Evolutionary conservation across 2,888 invertebrate genomes (phyloP).

Genomic region (Stenchaetothrips biformis): DNA sequence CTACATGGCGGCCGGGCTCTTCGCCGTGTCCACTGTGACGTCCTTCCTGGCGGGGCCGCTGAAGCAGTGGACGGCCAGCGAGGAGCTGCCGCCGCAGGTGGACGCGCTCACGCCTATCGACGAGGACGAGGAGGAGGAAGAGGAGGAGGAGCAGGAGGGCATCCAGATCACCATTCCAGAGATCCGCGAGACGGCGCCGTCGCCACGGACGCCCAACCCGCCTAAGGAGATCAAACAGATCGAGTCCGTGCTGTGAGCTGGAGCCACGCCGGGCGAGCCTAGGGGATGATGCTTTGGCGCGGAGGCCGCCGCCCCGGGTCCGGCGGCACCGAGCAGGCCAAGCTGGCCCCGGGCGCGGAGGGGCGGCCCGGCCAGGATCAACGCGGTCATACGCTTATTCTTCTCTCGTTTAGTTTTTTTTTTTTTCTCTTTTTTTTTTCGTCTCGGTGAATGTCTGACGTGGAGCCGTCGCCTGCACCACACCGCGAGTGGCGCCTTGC

Average conservation of each 20-base stretch:
- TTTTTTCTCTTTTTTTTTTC: too few species aligned
- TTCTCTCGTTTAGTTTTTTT: too few species aligned
- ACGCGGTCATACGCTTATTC: too few species aligned
- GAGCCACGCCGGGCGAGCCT: too few species aligned
- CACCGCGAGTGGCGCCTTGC: too few species aligned
- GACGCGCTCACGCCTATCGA: slow-evolving; percentile 79
- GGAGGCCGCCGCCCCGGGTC: neutral
- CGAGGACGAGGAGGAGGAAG: slow-evolving; percentile 64
- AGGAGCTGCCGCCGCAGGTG: slow-evolving; percentile 58
- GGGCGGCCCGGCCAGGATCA: too few species aligned
- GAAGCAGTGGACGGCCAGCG: slow-evolving; percentile 50
- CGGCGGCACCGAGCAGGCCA: neutral
- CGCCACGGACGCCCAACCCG: slow-evolving; percentile 54
- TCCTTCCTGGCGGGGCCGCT: slow-evolving; percentile 75
- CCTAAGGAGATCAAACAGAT: slow-evolving; percentile 61
- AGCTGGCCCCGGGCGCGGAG: neutral
- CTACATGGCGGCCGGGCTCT: slow-evolving; percentile 83
- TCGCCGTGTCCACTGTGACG: slow-evolving; percentile 75
- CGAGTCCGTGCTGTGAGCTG: slow-evolving; percentile 64
- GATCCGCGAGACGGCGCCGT: slow-evolving; percentile 72
- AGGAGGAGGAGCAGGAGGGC: slow-evolving; percentile 57
- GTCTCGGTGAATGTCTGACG: too few species aligned
- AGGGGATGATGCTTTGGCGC: neutral
- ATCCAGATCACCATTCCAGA: slow-evolving; percentile 60
- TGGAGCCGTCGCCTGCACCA: too few species aligned